A percentile compares a stretch with the other conserved stretches of the same genome.
Evolutionary conservation across 2,888 invertebrate genomes (phyloP).

Genomic region (Pegoplata infirma): DNA sequence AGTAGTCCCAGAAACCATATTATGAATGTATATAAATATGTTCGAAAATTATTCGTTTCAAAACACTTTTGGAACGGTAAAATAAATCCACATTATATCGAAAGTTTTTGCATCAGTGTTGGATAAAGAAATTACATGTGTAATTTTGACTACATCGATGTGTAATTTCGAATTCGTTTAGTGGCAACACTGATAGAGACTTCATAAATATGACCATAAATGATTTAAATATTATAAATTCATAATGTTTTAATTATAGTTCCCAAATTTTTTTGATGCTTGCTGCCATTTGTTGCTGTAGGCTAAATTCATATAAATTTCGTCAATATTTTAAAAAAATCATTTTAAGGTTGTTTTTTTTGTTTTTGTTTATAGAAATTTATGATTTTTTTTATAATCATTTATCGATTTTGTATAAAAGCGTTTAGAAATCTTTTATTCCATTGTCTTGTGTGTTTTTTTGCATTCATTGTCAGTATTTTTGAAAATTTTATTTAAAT

Average conservation of each 20-base stretch:
- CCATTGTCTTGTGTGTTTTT: background rate
- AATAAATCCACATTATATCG: no score
- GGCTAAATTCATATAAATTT: conserved; percentile 32
- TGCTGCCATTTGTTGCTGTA: conserved; percentile 1
- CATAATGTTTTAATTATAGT: conserved; percentile 44
- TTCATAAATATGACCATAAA: conserved; percentile 9
- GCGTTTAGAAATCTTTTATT: conserved; percentile 27
- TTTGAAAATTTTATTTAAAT: background rate
- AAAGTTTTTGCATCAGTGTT: no score
- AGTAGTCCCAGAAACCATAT: no score
- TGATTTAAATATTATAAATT: conserved; percentile 27
- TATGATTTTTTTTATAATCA: conserved; percentile 22
- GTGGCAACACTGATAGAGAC: no score
- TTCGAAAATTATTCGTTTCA: no score
- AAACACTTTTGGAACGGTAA: no score
- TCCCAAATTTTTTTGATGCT: background rate
- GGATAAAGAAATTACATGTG: no score
- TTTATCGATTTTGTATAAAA: conserved; percentile 29
- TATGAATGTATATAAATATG: no score
- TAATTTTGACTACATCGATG: no score
- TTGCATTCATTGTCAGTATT: background rate
- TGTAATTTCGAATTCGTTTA: no score
- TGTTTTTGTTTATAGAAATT: background rate
- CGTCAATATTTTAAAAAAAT: conserved; percentile 4
- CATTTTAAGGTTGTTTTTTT: conserved; percentile 11